Evolutionary conservation across 2,888 invertebrate genomes (phyloP).

Genomic region (Melieria omissa): DNA sequence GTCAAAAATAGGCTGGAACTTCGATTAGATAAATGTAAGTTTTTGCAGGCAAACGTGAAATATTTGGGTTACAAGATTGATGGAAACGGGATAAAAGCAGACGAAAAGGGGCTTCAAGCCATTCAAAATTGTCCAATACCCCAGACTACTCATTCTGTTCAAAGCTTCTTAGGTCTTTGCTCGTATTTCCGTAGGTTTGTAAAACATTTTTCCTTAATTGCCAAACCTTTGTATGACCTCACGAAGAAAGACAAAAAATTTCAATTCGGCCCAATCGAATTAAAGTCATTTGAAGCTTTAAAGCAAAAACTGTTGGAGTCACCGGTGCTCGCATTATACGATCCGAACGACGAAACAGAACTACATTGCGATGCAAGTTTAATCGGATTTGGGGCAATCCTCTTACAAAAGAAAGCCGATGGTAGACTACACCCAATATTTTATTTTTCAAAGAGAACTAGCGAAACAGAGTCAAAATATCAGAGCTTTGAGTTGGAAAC

Average conservation of each 20-base stretch:
- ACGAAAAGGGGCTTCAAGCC: conserved; percentile 39
- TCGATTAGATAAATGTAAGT: conserved; percentile 15
- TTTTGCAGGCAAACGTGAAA: conserved; percentile 4
- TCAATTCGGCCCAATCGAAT: conserved; percentile 37
- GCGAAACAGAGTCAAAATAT: conserved; percentile 49
- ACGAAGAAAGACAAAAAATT: conserved; percentile 39
- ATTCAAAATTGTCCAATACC: conserved; percentile 1
- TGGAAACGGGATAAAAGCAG: conserved; percentile 9
- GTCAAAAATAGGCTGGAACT: conserved; percentile 3
- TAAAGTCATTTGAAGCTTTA: conserved; percentile 34
- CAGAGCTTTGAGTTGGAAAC: conserved; percentile 58
- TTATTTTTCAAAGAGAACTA: conserved; percentile 55
- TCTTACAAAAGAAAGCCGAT: conserved; percentile 54
- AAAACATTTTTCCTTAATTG: conserved; percentile 9
- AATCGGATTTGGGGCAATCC: conserved; percentile 53
- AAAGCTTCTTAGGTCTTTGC: conserved; percentile 11
- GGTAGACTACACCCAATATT: conserved; percentile 52
- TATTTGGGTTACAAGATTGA: conserved; percentile 12
- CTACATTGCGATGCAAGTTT: conserved; percentile 58
- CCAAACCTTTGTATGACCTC: conserved; percentile 21
- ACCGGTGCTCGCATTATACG: conserved; percentile 46
- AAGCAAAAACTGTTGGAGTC: conserved; percentile 34
- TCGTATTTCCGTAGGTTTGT: conserved; percentile 20
- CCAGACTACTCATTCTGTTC: not conserved
- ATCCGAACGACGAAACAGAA: conserved; percentile 53